Base-by-base conservation (phyloP, 2,113 vertebrate species). In the Saiga tatarica region DNA sequence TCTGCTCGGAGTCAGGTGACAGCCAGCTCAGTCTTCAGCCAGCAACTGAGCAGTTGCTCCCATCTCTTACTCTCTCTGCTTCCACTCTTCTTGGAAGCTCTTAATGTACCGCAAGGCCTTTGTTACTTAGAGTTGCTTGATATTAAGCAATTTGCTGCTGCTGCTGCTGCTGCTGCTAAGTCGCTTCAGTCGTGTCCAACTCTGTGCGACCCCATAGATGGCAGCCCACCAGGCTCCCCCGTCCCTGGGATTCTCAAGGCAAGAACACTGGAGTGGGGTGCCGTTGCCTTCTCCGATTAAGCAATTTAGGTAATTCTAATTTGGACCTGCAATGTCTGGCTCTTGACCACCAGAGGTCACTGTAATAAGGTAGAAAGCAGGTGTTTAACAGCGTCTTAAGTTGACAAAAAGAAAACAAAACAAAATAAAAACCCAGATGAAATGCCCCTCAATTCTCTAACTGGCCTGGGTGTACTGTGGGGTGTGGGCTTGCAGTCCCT, bases 271-370 rank as follows among this genome's bases (percentile, higher is more conserved):
- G 12, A 62, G 13, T 62, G 60, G 28, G 28, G 60, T 62, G 60
- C 28, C 28, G 6, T 62, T 7, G 28, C 60, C 28, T 62, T 62
- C 60, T 62, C 60, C 28, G 60, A 95, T 89, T 14, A 60, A 50
- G 55, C 53, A 7, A 33, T 91, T 97, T 82, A 83, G 21, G n/a
- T 36, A 57, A 50, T 87, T 97, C 83, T 95, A 79, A 89, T 95
- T 96, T 89, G 87, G 83, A 62, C 45, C 6, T 97, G 98, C 89
- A 97, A 3, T 95, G 89, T 28, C 83, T 4, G 23, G 9, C 14
- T 89, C 88, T 59, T 95, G 96, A 91, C 98, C 98, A 98, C 98
- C 98, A 98, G 98, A 98, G 98, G 98, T 97, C 98, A 98, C 97
- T 97, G 97, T 95, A 97, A 98, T 94, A 97, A 98, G 98, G 98